These are phyloP conservation scores for Callinectes sapidus DNA, from an alignment of 2,888 invertebrate species.

Conservation along the genomic window DNA sequence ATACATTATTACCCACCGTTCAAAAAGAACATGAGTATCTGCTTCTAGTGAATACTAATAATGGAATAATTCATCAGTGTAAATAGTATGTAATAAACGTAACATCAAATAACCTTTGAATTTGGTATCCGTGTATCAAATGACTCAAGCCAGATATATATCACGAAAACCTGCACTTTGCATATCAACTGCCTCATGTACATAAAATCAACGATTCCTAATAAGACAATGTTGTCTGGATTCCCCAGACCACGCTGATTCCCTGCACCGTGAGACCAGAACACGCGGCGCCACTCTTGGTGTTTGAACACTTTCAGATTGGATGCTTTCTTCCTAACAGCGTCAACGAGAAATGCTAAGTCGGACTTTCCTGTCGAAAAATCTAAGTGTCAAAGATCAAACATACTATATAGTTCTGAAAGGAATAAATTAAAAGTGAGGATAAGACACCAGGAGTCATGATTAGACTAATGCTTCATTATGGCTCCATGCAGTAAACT, in stretches of 20 bases:
- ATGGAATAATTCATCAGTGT: not conserved
- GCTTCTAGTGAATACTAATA: not conserved
- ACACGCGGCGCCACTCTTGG: conserved; percentile 47
- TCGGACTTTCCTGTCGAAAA: conserved; percentile 44
- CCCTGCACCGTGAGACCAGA: conserved; percentile 48
- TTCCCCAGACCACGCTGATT: not conserved
- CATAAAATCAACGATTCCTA: conserved; percentile 49
- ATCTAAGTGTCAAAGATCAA: not conserved
- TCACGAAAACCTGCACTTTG: conserved; percentile 36
- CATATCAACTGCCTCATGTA: conserved; percentile 57
- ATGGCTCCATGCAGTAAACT: not conserved
- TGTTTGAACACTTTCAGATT: conserved; percentile 38
- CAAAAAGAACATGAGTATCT: not conserved
- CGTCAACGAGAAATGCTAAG: not conserved
- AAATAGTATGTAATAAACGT: not conserved
- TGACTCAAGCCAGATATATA: conserved; percentile 47
- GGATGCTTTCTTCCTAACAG: conserved; percentile 26
- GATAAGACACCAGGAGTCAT: not conserved
- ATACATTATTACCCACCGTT: too few relatives aligned
- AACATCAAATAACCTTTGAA: not conserved
- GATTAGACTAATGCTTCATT: not conserved
- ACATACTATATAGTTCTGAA: not conserved
- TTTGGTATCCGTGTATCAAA: not conserved
- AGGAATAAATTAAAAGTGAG: not conserved
- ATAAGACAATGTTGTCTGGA: conserved; percentile 41